Conservation (phyloP, 1,140 invertebrate species). For the Brachionus rubens region DNA sequence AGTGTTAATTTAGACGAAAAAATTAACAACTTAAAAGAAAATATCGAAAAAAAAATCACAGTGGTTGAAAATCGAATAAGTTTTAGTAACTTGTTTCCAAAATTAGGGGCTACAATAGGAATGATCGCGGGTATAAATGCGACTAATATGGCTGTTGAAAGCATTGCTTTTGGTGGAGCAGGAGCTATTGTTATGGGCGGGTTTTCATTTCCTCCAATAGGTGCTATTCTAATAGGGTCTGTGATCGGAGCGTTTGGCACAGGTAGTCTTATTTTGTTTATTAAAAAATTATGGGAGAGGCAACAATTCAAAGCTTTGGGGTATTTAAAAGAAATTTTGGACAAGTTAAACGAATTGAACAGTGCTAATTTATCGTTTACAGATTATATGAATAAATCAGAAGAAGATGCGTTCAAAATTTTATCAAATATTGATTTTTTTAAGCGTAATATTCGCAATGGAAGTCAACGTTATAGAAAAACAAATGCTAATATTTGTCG, state of each 20-base stretch:
- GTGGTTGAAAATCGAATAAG: slow-evolving; percentile 11
- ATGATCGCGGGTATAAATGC: not conserved
- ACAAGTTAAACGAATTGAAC: not conserved
- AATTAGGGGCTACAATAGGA: slow-evolving; percentile 9
- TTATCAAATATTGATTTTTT: slow-evolving; percentile 24
- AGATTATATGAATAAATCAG: slow-evolving; percentile 37
- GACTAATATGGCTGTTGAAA: not conserved
- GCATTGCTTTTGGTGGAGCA: slow-evolving; percentile 29
- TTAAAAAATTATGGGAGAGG: slow-evolving; percentile 4
- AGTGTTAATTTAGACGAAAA: not conserved
- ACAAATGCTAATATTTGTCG: not conserved
- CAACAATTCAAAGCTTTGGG: slow-evolving; percentile 38
- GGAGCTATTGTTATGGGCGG: slow-evolving; percentile 29
- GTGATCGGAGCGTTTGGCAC: not conserved
- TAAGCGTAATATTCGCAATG: slow-evolving; percentile 3
- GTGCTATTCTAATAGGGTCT: slow-evolving; percentile 15
- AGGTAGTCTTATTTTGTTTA: not conserved
- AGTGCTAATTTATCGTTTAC: slow-evolving; percentile 37
- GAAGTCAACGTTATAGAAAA: slow-evolving; percentile 28
- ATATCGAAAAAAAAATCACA: slow-evolving; percentile 21
- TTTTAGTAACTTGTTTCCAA: slow-evolving; percentile 30
- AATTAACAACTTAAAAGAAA: slow-evolving; percentile 17
- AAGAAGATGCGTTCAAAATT: slow-evolving; percentile 38
- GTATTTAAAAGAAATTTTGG: slow-evolving; percentile 30
- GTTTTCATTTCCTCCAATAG: slow-evolving; percentile 17